Conservation (phyloP, 1,140 invertebrate genomes). For the Sycophila sp. region DNA sequence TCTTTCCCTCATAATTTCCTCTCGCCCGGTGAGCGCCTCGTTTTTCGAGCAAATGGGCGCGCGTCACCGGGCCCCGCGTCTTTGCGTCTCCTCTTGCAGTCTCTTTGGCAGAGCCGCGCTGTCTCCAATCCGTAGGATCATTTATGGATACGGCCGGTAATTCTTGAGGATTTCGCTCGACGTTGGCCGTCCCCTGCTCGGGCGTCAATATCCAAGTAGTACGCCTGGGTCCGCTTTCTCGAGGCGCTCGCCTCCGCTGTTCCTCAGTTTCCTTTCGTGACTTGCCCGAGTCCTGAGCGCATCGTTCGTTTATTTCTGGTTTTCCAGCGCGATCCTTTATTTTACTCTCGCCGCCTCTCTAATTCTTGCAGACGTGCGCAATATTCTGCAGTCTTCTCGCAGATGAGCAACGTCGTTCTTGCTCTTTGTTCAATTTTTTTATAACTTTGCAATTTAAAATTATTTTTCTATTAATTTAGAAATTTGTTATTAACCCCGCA, state of each 20-base stretch:
- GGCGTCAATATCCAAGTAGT: neutral
- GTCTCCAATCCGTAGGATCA: neutral
- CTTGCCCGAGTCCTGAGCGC: no score
- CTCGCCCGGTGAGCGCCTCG: no score
- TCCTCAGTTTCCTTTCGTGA: no score
- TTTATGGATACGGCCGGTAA: constrained; percentile 2
- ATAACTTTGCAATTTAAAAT: no score
- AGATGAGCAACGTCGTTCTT: no score
- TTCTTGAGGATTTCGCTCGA: neutral
- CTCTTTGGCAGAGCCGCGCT: neutral
- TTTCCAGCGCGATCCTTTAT: neutral
- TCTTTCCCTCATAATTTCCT: neutral
- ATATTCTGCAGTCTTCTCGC: no score
- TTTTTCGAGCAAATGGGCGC: neutral
- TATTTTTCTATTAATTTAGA: no score
- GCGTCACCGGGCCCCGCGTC: no score
- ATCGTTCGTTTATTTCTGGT: neutral
- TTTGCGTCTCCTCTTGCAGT: neutral
- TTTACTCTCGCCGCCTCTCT: neutral
- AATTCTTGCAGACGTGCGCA: no score
- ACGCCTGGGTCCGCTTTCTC: neutral
- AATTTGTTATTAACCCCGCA: no score
- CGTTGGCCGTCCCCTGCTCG: neutral
- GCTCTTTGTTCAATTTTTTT: no score
- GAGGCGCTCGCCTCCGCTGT: no score